These are phyloP conservation scores for Eueides isabella DNA, from an alignment of 1,140 invertebrate species.

Conservation along the genomic window DNA sequence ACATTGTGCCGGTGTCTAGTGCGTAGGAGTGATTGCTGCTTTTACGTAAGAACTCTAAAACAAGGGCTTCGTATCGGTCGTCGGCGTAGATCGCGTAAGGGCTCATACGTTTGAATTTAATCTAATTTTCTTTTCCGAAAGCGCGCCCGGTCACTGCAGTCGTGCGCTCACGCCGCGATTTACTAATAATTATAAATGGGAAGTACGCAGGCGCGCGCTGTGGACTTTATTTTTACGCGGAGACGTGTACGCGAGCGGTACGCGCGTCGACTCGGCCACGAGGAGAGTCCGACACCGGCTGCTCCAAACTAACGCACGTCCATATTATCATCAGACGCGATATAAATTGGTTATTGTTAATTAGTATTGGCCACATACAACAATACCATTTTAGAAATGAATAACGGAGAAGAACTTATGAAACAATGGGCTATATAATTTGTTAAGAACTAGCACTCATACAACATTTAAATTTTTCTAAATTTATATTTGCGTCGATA, in stretches of 20 bases:
- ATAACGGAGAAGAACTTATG: conserved; percentile 68
- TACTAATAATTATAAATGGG: conserved; percentile 82
- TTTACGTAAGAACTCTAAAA: conserved; percentile 41
- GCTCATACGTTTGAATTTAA: conserved; percentile 37
- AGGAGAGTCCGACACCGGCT: conserved; percentile 63
- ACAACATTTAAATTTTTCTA: conserved; percentile 49
- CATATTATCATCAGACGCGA: conserved; percentile 65
- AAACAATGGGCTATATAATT: conserved; percentile 62
- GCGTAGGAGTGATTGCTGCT: conserved; percentile 59
- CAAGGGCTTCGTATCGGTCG: conserved; percentile 51
- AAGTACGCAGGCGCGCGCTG: conserved; percentile 73
- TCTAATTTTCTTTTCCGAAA: conserved; percentile 64
- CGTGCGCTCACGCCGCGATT: conserved; percentile 73
- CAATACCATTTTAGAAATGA: conserved; percentile 64
- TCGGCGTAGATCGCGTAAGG: conserved; percentile 48
- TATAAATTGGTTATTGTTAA: conserved; percentile 72
- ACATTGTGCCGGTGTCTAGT: conserved; percentile 57
- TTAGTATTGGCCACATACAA: conserved; percentile 74
- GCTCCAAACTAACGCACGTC: conserved; percentile 53
- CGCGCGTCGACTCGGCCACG: conserved; percentile 58
- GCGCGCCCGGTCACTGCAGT: conserved; percentile 68
- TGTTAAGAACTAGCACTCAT: conserved; percentile 46
- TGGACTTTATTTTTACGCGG: conserved; percentile 80
- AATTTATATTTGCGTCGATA: background rate
- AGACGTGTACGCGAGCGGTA: conserved; percentile 71